Percentiles rank a stretch among this genome's conserved stretches.
phyloP scores from a whole-genome alignment of 2,113 vertebrate genomes.

The Onychostoma macrolepis region DNA sequence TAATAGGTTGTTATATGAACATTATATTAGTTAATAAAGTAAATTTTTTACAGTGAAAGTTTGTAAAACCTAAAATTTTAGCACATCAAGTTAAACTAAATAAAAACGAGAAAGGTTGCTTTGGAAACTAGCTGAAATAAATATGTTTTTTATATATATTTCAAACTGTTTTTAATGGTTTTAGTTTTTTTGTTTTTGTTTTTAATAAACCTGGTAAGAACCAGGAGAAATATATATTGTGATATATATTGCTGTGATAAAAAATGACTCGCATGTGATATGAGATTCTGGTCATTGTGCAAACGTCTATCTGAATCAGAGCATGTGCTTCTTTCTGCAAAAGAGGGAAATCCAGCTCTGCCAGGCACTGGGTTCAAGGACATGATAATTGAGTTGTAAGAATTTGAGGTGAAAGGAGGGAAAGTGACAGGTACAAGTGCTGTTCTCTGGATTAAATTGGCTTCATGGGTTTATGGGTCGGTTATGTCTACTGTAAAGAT shows the following conservation, averaged over 20 bases:
- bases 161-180: too few species aligned
- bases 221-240: background rate
- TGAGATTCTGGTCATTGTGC: background rate
- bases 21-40: too few species aligned
- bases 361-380: conserved; percentile 40
- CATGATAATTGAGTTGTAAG: conserved; percentile 42
- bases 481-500: background rate
- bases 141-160: too few species aligned
- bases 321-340: background rate
- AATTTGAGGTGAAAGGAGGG: conserved; percentile 29
- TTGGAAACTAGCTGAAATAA: too few species aligned
- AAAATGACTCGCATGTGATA: background rate
- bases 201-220: background rate
- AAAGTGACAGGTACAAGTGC: conserved; percentile 6
- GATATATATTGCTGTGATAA: background rate
- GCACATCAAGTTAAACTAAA: too few species aligned
- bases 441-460: conserved; percentile 28
- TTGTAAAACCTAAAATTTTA: too few species aligned
- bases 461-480: conserved; percentile 13
- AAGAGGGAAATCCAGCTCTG: conserved; percentile 5
- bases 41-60: too few species aligned
- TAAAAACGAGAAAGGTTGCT: too few species aligned
- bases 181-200: too few species aligned
- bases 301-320: background rate
- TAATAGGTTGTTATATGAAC: too few species aligned